These are phyloP conservation scores for Brachionus rubens DNA, from an alignment of 1,140 invertebrate genomes.

Conservation along the genomic window DNA sequence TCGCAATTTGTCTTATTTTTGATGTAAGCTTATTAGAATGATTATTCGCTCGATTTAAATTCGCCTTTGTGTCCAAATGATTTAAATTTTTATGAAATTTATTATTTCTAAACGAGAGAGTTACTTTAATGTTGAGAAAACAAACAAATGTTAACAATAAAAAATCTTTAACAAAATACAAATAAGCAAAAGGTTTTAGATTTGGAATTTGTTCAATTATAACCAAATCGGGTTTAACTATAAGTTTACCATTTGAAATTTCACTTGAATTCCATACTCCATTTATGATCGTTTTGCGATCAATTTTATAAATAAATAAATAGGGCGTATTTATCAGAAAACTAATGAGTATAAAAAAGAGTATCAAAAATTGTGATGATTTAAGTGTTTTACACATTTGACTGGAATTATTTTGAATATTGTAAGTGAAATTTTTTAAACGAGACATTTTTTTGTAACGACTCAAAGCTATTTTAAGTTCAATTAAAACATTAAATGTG, in stretches of 20 bases:
- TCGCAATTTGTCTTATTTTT: neutral
- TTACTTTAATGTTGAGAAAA: neutral
- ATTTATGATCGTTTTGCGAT: too few relatives aligned
- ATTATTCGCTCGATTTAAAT: neutral
- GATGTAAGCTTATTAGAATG: neutral
- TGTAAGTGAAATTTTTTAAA: conserved; percentile 14
- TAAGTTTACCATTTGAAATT: neutral
- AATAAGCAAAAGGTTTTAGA: neutral
- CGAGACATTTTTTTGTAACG: neutral
- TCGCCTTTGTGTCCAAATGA: neutral
- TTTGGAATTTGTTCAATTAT: neutral
- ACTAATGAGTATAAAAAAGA: neutral
- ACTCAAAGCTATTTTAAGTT: neutral
- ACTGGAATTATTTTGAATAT: neutral
- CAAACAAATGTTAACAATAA: neutral
- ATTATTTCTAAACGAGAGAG: neutral
- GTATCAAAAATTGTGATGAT: neutral
- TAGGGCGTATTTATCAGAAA: conserved; percentile 1
- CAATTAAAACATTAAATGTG: conserved; percentile 6
- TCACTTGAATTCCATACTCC: too few relatives aligned
- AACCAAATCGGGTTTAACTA: neutral
- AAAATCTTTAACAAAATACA: conserved; percentile 35
- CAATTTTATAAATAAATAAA: conserved; percentile 11
- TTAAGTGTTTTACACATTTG: neutral
- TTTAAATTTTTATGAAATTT: neutral